Base-by-base conservation (phyloP, 2,797 vertebrate species). In the Knipowitschia caucasica region DNA sequence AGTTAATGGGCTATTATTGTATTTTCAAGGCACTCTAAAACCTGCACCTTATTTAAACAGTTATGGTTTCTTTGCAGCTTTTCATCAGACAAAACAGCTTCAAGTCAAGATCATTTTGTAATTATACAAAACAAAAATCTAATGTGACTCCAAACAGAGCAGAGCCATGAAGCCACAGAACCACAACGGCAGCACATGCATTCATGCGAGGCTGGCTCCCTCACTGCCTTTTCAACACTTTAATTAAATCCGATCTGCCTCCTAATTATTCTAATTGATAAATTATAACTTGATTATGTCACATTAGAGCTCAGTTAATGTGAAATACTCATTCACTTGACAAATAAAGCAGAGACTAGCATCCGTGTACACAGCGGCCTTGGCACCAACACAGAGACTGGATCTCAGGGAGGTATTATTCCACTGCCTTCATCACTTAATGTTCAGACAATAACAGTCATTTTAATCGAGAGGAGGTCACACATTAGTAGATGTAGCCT, bases 371-470 rank as follows among this genome's bases (percentile, higher is more conserved):
- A 74, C 35, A 55, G 69, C 67, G 81, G 73, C 50, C 40, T 62
- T 23, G 24, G 55, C 30, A 15, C 1, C 25, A 56, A 29, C 77
- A 84, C 83, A 86, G 85, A 86, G 88, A 31, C 53, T 27, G 42
- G 63, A 56, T 59, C 59, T 63, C 61, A 45, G 88, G 86, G 88
- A 88, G 84, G 86, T 75, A 86, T 91, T 83, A 92, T 93, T 90
- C 87, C 79, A 91, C 88, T 91, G 79, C 68, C 87, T 91, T 92
- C 92, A 94, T 96, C 90, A 90, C 86, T 70, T 78, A 84, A 88
- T 91, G 91, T 89, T 87, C 88, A 88, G 86, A 92, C 91, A 93
- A 92, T 94, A 92, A 92, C 80, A 90, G 83, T 79, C 87, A 78
- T 89, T 93, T 93, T 91, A 84, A 92, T 92, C 91, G 36, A 3